Evolutionary conservation across 1,140 invertebrate genomes (phyloP).

Genomic region (Ips nitidus): DNA sequence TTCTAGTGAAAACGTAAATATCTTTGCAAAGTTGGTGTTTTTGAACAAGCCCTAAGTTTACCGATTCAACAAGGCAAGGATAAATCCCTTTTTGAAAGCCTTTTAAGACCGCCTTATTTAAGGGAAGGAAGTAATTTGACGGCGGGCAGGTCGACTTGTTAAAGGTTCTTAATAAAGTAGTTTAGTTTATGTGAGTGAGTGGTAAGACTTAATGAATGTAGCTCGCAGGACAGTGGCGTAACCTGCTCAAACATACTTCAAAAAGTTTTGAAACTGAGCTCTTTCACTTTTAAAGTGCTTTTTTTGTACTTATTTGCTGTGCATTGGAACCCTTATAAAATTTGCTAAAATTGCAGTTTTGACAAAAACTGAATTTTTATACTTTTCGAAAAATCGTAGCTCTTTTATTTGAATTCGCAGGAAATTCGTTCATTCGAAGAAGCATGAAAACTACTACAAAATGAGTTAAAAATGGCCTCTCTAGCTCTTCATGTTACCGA

Average conservation of each 20-base stretch:
- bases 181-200: conserved; percentile 22
- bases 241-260: neutral
- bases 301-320: too few species aligned
- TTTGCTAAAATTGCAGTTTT: too few species aligned
- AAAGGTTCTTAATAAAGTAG: conserved; percentile 23
- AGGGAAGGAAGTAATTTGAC: conserved; percentile 17
- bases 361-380: too few species aligned
- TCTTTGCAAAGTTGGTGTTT: too few species aligned
- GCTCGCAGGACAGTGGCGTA: conserved; percentile 1
- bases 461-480: too few species aligned
- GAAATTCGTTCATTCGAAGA: too few species aligned
- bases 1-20: neutral
- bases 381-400: too few species aligned
- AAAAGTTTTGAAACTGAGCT: neutral
- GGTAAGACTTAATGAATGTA: conserved; percentile 14
- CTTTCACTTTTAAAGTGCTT: too few species aligned
- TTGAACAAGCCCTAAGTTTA: neutral
- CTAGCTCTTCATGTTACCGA: too few species aligned
- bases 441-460: too few species aligned
- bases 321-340: too few species aligned
- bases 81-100: conserved; percentile 15
- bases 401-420: too few species aligned
- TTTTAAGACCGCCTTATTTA: conserved; percentile 15
- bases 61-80: conserved; percentile 1
- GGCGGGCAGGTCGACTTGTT: conserved; percentile 15